Evolutionary conservation across 2,888 invertebrate genomes (phyloP), one percentile per base, ranked within the genome.

Genomic region (Amphipyra berbera): DNA sequence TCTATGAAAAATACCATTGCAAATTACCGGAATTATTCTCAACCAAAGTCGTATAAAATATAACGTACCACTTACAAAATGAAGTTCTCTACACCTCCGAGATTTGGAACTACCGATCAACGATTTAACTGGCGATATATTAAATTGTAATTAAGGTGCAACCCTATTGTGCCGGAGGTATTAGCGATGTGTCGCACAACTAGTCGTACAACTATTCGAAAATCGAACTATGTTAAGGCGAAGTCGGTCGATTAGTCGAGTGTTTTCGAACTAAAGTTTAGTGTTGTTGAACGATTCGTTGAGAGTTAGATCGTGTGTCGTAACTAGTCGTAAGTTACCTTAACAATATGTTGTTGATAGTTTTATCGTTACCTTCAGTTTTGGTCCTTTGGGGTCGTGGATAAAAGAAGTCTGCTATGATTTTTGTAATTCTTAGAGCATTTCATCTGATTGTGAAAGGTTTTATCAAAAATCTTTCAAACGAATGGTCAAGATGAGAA

Each of bases 91-190:
- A 78, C 78, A 79, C 74, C 87, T 81, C 78, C 82, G 80, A 75
- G 84, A 90, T 85, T 86, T 79, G 75, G 82, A 84, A 83, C 87
- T 85, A 84, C 89, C 91, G 89, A 91, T 91, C 90, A 88, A 83
- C 88, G 89, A 87, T 87, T 91, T 93, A 93, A 94, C 93, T 93
- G 92, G 89, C 89, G 89, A 93, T 93, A 93, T 93, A 93, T 94
- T 94, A 93, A 92, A 93, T 92, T 88, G 92, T 93, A 94, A 94
- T 94, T 93, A 93, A 92, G 89, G 89, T 89, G 85, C 90, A 86
- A 86, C 90, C 88, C 73, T 67, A 76, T 74, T 71, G 74, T 73
- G 55, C 49, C 49, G 55, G 73, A 84, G 80, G 80, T 76, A 81
- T 58, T n/a, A 50, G n/a, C 75, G 77, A 90, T 76, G 60, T 42